A percentile compares a stretch with the other conserved stretches of the same genome.
Conservation (phyloP, 1,140 invertebrate species). For the Hyposmocoma kahamanoa region DNA sequence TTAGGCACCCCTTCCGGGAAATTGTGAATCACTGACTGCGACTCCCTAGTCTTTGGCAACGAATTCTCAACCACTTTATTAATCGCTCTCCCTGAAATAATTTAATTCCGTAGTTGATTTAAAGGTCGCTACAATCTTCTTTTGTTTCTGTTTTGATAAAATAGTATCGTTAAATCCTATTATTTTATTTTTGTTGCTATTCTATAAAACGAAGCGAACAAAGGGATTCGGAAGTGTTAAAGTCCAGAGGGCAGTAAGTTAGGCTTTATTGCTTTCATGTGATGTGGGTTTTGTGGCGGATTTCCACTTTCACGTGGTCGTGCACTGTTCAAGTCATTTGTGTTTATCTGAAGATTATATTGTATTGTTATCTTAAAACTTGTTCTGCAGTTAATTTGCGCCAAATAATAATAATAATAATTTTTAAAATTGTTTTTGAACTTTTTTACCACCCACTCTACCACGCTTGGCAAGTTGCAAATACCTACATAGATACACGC, state of each 20-base stretch:
- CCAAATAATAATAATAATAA: too few species aligned
- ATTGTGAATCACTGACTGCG: background rate
- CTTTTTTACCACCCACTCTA: too few species aligned
- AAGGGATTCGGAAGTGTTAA: slow-evolving; percentile 13
- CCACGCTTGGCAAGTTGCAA: too few species aligned
- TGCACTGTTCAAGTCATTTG: too few species aligned
- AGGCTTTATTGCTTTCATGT: slow-evolving; percentile 17
- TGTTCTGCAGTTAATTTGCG: too few species aligned
- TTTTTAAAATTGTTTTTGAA: too few species aligned
- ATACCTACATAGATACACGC: too few species aligned
- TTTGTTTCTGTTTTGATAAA: background rate
- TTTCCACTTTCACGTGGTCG: slow-evolving; percentile 12
- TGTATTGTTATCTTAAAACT: too few species aligned
- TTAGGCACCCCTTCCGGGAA: background rate
- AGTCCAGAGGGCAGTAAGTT: slow-evolving; percentile 13
- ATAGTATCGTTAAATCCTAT: background rate
- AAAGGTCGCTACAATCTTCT: background rate
- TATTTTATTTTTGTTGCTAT: background rate
- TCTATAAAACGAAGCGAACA: slow-evolving; percentile 17
- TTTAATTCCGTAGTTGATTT: background rate
- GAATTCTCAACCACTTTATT: background rate
- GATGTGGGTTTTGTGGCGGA: slow-evolving; percentile 11
- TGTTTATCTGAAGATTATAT: slow-evolving; percentile 1
- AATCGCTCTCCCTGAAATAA: background rate
- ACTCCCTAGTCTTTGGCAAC: background rate